These are phyloP conservation scores for Hypena proboscidalis DNA, from an alignment of 2,888 invertebrate species.

Conservation along the genomic window DNA sequence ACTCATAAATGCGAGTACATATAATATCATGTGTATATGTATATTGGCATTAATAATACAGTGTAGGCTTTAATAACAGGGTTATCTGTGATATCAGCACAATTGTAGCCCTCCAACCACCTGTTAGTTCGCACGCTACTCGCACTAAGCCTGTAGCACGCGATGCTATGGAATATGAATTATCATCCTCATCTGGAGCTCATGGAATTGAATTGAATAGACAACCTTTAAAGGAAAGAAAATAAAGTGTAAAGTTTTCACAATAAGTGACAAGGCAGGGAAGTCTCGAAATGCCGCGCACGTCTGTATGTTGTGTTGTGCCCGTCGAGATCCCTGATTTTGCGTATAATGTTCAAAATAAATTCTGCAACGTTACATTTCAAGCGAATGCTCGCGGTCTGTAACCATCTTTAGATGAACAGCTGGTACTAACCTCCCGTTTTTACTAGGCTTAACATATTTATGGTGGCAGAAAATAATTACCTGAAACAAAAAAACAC, in stretches of 20 bases:
- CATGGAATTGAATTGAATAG: no score
- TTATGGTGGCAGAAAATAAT: constrained; percentile 13
- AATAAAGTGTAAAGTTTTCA: no score
- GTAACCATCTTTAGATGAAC: not conserved
- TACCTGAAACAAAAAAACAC: constrained; percentile 35
- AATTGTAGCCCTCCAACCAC: constrained; percentile 55
- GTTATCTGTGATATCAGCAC: constrained; percentile 60
- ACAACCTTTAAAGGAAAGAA: no score
- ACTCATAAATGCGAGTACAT: no score
- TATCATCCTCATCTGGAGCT: no score
- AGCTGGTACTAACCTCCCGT: not conserved
- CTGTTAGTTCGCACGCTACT: constrained; percentile 59
- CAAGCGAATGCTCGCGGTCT: no score
- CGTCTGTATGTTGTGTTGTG: not conserved
- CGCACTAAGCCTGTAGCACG: not conserved
- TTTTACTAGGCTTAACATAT: not conserved
- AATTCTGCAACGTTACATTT: no score
- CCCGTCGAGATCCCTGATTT: no score
- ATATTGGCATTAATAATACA: constrained; percentile 32
- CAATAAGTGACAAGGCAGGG: no score
- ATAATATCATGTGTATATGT: constrained; percentile 28
- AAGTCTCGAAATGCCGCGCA: not conserved
- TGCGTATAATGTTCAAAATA: no score
- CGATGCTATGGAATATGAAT: not conserved
- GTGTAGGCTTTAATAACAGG: constrained; percentile 55